Evolutionary conservation across 2,888 invertebrate species (phyloP), one percentile per base, ranked within the genome.

Genomic region (Cantharis nigra): DNA sequence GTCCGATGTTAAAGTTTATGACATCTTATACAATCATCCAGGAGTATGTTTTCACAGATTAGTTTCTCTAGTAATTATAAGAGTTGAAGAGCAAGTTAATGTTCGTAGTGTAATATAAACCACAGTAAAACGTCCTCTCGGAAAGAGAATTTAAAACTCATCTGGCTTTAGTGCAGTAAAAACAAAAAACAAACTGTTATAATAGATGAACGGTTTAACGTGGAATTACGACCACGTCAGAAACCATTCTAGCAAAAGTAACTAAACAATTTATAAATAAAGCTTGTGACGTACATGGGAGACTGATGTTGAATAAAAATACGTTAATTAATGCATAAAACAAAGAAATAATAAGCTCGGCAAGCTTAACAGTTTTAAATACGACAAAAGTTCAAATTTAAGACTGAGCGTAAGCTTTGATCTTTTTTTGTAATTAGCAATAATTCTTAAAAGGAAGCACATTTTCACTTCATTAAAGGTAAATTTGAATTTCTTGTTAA

Each of bases 401-500:
- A 72, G 71, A 69, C 70, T n/a, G 26, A 63, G 67, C 11, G 18
- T 14, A 63, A 23, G 30, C 76, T 77, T 77, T 77, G 76, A 77
- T 77, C 76, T 77, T 26, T 65, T 69, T 67, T 72, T 28, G 67
- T 77, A 73, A 77, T 77, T 77, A 73, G 70, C 49, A 77, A 72
- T 72, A 77, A 77, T 77, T 73, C 20, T 63, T 26, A 67, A 77
- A 77, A 70, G 26, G 76, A 70, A 73, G 70, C 70, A 73, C 14
- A 77, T 77, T 73, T 77, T 70, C 76, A 70, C 76, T 72, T 76
- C 72, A 76, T 76, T 76, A 72, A 70, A 69, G 72, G 62, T 63
- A 77, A 76, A 77, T 73, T 76, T 63, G 28, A 70, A 73, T 77
- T 77, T 73, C 16, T 70, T 63, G 20, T 20, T 33, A 33, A 33